Base-by-base conservation (phyloP, 2,888 invertebrate genomes). In the Tupiocoris notatus region DNA sequence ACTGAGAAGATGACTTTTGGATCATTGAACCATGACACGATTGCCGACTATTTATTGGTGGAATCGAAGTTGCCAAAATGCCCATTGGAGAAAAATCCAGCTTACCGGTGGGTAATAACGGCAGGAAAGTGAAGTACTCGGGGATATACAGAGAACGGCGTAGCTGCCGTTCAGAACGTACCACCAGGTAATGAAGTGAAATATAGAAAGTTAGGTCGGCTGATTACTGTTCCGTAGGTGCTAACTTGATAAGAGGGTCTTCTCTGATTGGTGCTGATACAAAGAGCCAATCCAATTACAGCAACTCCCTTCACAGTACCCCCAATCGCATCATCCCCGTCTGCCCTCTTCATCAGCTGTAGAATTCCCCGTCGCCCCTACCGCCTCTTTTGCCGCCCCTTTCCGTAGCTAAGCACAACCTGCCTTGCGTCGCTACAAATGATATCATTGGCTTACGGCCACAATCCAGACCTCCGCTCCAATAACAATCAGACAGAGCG, bases 221-320 rank as follows among this genome's bases (percentile, higher is more conserved):
- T 75, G 75, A 75, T 75, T 75, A 75, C 65, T 65, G 75, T 39
- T 65, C 66, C 57, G 66, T 75, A 73, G 75, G 66, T 66, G 75
- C 66, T 75, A 75, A 75, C 75, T 65, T 59, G 75, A 75, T 75
- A 75, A 75, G 65, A 66, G 66, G 75, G 39, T 39, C 39, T 65
- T 23, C 75, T 66, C 75, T 75, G 75, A 75, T 75, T 75, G 75
- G 75, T 73, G 73, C 75, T 75, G 75, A 75, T 75, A 75, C 75
- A 75, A 75, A 75, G 75, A 75, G 75, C 58, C 75, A 75, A 75
- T 66, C 59, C 21, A 66, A 75, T 75, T 75, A 75, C 75, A 73
- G 73, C 61, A 61, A 73, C 73, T 73, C 73, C 73, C 73, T 73
- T 62, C 75, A 66, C 59, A 75, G 65, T 65, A 66, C 57, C 75